phyloP scores from a whole-genome alignment of 2,797 vertebrate genomes.

The Sebastolobus altivelis region DNA sequence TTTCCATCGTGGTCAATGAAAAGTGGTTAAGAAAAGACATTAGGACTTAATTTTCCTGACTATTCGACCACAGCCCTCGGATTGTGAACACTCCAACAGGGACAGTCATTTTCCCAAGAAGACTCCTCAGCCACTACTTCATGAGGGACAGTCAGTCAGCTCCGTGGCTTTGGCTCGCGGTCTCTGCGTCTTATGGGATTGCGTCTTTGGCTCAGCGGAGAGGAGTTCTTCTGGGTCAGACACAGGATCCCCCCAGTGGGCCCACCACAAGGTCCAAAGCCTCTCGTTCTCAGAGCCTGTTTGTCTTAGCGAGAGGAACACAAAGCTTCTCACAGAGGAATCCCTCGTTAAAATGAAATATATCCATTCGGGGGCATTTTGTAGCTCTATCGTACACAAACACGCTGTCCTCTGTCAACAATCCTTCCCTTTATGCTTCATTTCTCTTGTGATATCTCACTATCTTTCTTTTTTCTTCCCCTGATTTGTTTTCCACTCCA shows the following conservation, averaged over 20 bases:
- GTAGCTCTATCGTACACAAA: conserved; percentile 51
- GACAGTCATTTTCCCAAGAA: conserved; percentile 3
- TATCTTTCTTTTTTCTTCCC: conserved; percentile 27
- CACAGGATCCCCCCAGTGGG: conserved; percentile 67
- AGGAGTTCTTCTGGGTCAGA: conserved; percentile 68
- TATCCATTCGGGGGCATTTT: conserved; percentile 61
- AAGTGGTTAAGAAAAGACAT: not conserved
- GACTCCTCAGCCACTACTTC: not conserved
- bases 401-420: conserved; percentile 52
- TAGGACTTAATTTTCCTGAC: not conserved
- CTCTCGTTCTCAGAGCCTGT: conserved; percentile 65
- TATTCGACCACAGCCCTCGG: not conserved
- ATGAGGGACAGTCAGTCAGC: conserved; percentile 27
- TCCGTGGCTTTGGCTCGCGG: conserved; percentile 54
- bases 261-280: conserved; percentile 54
- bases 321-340: conserved; percentile 53
- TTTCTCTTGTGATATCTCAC: conserved; percentile 23
- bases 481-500: conserved; percentile 20
- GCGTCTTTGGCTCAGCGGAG: conserved; percentile 56
- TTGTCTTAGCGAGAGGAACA: conserved; percentile 76
- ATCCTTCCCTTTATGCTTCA: conserved; percentile 21
- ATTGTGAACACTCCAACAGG: not conserved
- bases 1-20: not conserved
- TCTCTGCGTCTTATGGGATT: conserved; percentile 38
- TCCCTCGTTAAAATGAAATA: conserved; percentile 74